Base-by-base conservation (phyloP, 2,797 vertebrate species). In the Brotogeris chrysoptera region DNA sequence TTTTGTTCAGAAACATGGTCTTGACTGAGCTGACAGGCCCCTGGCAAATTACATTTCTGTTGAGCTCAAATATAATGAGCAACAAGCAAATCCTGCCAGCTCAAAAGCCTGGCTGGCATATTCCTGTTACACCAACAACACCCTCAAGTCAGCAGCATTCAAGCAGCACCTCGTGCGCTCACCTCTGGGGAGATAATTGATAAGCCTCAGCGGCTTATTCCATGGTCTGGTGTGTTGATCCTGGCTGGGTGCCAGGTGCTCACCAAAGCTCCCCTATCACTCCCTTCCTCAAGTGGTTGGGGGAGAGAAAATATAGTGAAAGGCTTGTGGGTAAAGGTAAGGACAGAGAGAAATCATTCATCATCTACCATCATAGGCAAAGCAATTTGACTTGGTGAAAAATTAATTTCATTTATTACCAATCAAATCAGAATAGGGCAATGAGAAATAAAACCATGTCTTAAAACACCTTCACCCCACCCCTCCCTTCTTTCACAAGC, bases 11-110 rank as follows among this genome's bases (percentile, higher is more conserved):
- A 76, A 86, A 74, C 69, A 24, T 21, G 8, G 86, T 86, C 94
- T 95, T 90, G 61, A 71, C 79, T 64, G 85, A 81, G 63, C 47
- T 89, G 52, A 52, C 71, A 95, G 64, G 91, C 61, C 74, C 41
- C 64, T 49, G 84, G 68, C 92, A 94, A 97, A 94, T 91, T 52
- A 91, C 28, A 30, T 38, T 86, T 78, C 71, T 65, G n/a, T 83
- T 69, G 68, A 91, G 32, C 61, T 53, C 28, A 24, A 96, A 92
- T 6, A 11, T 52, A 76, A 80, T n/a, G 50, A 84, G 78, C 50
- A 95, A 76, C 32, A 71, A 73, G 73, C 34, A 88, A 81, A 76
- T 36, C 36, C 64, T 34, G 6, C 55, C 30, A 44, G 25, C 44
- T 85, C 20, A 18, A 73, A 84, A 84, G 24, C 20, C 41, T 21